These are phyloP conservation scores for Cirrhinus molitorella DNA, from an alignment of 2,797 vertebrate genomes.

Conservation along the genomic window DNA sequence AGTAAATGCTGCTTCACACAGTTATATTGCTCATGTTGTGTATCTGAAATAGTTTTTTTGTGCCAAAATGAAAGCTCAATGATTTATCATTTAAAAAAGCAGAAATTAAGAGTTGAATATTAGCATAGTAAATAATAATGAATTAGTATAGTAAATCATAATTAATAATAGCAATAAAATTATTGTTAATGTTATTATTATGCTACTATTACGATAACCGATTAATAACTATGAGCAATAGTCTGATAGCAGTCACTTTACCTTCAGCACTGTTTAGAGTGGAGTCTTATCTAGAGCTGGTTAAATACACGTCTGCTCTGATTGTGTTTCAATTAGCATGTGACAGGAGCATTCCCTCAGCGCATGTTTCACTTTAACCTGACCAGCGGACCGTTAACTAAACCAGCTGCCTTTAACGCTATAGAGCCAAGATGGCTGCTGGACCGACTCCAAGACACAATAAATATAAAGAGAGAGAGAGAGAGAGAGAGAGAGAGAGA, in stretches of 20 bases:
- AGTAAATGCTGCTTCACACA: too few species aligned
- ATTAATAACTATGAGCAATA: too few species aligned
- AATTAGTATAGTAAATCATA: too few species aligned
- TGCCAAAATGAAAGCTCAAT: background rate
- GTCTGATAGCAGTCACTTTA: background rate
- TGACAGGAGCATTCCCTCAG: conserved; percentile 65
- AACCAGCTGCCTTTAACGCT: conserved; percentile 74
- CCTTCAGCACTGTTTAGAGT: background rate
- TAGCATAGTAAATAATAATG: too few species aligned
- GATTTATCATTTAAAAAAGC: background rate
- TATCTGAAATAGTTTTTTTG: background rate
- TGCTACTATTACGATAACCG: too few species aligned
- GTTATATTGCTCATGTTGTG: too few species aligned
- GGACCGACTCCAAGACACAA: conserved; percentile 47
- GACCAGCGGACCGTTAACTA: conserved; percentile 73
- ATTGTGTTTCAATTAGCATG: conserved; percentile 75
- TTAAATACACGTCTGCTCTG: conserved; percentile 25
- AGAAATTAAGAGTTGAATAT: too few species aligned
- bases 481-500: conserved; percentile 53
- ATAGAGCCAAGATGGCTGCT: conserved; percentile 44
- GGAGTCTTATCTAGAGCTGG: background rate
- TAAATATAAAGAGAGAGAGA: conserved; percentile 49
- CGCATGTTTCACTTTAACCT: conserved; percentile 77
- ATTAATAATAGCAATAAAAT: background rate
- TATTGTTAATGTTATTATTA: background rate